Evolutionary conservation across 1,140 invertebrate genomes (phyloP).

Genomic region (Eueides isabella): DNA sequence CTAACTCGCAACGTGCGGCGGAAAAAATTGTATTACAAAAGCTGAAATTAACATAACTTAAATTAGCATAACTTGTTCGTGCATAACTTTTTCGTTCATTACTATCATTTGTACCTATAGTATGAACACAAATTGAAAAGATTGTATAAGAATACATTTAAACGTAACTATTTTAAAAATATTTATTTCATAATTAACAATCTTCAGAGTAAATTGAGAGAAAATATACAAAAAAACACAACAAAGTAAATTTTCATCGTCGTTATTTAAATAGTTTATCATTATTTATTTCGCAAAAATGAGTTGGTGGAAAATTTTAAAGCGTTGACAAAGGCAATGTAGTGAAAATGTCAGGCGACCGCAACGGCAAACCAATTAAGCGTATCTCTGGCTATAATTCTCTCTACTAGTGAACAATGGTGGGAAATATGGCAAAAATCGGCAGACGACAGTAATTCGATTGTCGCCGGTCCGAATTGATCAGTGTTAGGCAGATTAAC

Average conservation of each 20-base stretch:
- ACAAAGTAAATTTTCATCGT: neutral
- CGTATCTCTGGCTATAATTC: constrained; percentile 75
- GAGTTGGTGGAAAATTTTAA: constrained; percentile 57
- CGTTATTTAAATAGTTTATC: constrained; percentile 38
- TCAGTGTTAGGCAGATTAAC: constrained; percentile 77
- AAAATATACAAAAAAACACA: neutral
- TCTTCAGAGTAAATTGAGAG: neutral
- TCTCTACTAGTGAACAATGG: constrained; percentile 53
- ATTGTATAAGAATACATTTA: no score
- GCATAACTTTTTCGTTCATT: no score
- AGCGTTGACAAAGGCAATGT: constrained; percentile 76
- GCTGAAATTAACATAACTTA: no score
- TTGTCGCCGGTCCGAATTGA: constrained; percentile 72
- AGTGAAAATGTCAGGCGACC: constrained; percentile 75
- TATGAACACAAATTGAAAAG: no score
- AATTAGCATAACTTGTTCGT: no score
- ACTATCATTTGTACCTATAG: no score
- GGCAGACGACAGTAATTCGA: constrained; percentile 78
- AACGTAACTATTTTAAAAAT: no score
- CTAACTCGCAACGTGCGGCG: no score
- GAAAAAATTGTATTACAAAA: no score
- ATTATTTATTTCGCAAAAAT: constrained; percentile 66
- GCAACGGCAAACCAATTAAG: constrained; percentile 78
- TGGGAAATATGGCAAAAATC: constrained; percentile 76
- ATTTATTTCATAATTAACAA: neutral